Percentiles rank a stretch among this genome's conserved stretches.
phyloP scores from a whole-genome alignment of 2,888 invertebrate species.

The Pachydiplax longipennis region DNA sequence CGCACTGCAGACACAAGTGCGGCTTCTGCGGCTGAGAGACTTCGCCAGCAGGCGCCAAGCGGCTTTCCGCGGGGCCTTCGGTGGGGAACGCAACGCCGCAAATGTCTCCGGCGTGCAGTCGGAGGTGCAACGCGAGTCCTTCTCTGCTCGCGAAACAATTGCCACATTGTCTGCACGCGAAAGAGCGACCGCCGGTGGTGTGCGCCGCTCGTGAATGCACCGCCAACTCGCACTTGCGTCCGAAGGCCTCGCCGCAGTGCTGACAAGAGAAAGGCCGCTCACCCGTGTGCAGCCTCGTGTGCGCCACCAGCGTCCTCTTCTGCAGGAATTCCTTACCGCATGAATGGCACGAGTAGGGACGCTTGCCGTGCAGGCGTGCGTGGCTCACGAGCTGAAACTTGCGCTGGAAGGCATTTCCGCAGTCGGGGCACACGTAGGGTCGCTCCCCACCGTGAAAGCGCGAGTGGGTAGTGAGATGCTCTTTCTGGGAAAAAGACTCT shows the following conservation, averaged over 20 bases:
- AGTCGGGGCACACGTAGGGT: conserved; percentile 92
- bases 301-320: conserved; percentile 81
- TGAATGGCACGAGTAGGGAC: conserved; percentile 81
- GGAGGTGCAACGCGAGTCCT: conserved; percentile 79
- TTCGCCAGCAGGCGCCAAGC: conserved; percentile 49
- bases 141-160: conserved; percentile 74
- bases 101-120: conserved; percentile 81
- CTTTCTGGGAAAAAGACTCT: conserved; percentile 90
- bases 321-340: conserved; percentile 87
- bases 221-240: conserved; percentile 73
- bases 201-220: conserved; percentile 67
- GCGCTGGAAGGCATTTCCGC: conserved; percentile 83
- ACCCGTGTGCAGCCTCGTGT: conserved; percentile 74
- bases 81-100: conserved; percentile 71
- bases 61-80: conserved; percentile 58
- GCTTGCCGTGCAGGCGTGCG: conserved; percentile 79
- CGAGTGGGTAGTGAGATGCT: conserved; percentile 89
- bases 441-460: conserved; percentile 95
- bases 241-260: conserved; percentile 80
- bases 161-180: conserved; percentile 66
- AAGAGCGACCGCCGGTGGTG: conserved; percentile 59
- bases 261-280: conserved; percentile 77
- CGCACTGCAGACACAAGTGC: conserved; percentile 80
- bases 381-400: conserved; percentile 88
- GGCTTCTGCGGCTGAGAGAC: conserved; percentile 71